Percentiles rank a stretch among this genome's conserved stretches.
Conservation (phyloP, 2,888 invertebrate genomes). For the Azorinus chamasolen region DNA sequence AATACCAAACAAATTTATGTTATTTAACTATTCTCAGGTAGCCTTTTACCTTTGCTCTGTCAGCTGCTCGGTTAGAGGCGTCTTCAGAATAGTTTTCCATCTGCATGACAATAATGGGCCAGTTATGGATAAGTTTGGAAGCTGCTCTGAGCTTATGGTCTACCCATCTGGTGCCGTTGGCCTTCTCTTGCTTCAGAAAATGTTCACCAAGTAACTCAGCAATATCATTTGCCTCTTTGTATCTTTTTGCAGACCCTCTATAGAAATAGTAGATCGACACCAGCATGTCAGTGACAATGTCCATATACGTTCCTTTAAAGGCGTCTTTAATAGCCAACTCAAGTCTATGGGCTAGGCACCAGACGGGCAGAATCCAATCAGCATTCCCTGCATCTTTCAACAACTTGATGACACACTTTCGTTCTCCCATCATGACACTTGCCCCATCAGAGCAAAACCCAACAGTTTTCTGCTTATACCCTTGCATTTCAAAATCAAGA, state of each 20-base stretch:
- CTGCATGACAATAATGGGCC: too few relatives aligned
- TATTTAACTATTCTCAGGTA: too few relatives aligned
- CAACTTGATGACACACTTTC: conserved; percentile 24
- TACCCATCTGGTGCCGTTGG: conserved; percentile 41
- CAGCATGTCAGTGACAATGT: too few relatives aligned
- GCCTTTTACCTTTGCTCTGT: too few relatives aligned
- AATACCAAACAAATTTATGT: too few relatives aligned
- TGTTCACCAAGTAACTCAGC: conserved; percentile 29
- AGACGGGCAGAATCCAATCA: too few relatives aligned
- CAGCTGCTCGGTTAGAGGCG: too few relatives aligned
- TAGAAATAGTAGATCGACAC: too few relatives aligned
- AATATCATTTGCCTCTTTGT: conserved; percentile 24
- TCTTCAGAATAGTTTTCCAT: too few relatives aligned
- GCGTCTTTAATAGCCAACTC: conserved; percentile 43
- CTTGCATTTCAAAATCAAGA: conserved; percentile 9
- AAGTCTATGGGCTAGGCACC: conserved; percentile 47
- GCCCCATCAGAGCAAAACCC: conserved; percentile 55
- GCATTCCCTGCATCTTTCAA: conserved; percentile 28
- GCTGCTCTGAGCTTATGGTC: conserved; percentile 31
- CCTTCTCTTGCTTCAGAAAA: conserved; percentile 31
- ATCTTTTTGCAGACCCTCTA: conserved; percentile 27
- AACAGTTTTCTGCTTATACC: conserved; percentile 36
- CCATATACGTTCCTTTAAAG: conserved; percentile 36
- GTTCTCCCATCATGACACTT: conserved; percentile 40
- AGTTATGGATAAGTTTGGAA: too few relatives aligned